These are phyloP conservation scores for Pyrocoelia pectoralis DNA, from an alignment of 2,888 invertebrate species.

Conservation along the genomic window DNA sequence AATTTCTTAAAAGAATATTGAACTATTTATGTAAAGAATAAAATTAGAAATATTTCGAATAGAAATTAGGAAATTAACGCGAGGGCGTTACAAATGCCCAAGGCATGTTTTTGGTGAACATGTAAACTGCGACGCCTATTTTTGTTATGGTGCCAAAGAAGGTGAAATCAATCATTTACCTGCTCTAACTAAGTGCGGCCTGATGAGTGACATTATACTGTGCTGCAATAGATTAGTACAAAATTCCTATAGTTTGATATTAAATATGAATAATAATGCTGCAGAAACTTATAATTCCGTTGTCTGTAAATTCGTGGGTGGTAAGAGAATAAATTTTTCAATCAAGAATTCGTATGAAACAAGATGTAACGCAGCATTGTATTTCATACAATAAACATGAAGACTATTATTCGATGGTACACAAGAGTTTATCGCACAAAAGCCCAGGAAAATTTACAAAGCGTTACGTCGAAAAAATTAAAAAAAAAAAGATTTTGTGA, in stretches of 20 bases:
- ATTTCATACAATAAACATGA: not conserved
- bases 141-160: not conserved
- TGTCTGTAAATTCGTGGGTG: not conserved
- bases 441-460: too few species aligned
- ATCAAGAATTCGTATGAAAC: constrained; percentile 3
- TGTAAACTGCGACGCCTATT: not conserved
- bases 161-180: not conserved
- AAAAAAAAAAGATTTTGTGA: too few species aligned
- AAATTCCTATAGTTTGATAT: not conserved
- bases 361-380: constrained; percentile 3
- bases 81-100: too few species aligned
- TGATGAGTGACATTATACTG: not conserved
- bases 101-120: not conserved
- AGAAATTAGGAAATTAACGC: too few species aligned
- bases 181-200: not conserved
- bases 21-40: too few species aligned
- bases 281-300: not conserved
- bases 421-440: not conserved
- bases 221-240: not conserved
- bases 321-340: constrained; percentile 8
- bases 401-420: not conserved
- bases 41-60: too few species aligned
- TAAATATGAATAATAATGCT: constrained; percentile 4
- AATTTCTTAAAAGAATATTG: too few species aligned
- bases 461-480: too few species aligned